Evolutionary conservation across 2,797 vertebrate genomes (phyloP), one percentile per base, ranked within the genome.

Genomic region (Yasuhikotakia modesta): DNA sequence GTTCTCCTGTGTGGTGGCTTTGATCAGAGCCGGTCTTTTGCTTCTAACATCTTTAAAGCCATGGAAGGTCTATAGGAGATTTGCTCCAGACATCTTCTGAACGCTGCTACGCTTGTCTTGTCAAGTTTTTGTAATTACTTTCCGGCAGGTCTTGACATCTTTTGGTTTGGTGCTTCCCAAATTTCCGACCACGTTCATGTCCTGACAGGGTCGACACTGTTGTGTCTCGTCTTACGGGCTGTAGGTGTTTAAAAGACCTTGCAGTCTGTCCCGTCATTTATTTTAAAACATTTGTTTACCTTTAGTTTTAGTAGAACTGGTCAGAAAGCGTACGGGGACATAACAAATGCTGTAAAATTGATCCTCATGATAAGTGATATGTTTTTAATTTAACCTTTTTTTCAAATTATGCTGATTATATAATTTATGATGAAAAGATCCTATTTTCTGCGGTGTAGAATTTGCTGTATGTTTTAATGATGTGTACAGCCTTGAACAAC

Each of bases 1-100:
- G 64, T 74, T 78, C 84, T 86, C 83, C 77, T 80, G 55, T 77
- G 60, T 80, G 76, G 32, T 71, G 72, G 76, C 89, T 92, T 91
- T 91, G 90, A 91, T 91, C 90, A 87, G 78, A 86, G 76, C 35
- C 52, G 71, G 73, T 78, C 82, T 78, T 81, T 55, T 32, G 77
- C 30, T 78, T 75, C 74, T 64, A 69, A 85, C 84, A 89, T 63
- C 82, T 81, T 86, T 87, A 81, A 83, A 73, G 39, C 82, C 80
- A 82, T 82, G 78, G 80, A 57, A 84, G 79, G 72, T 82, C 65
- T 78, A 58, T 65, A 55, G 79, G 74, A 79, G 82, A 73, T 80
- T 78, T 79, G 68, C 63, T 58, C 19, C 63, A 57, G 78, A 85
- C 78, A 57, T 83, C 60, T 21, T 32, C 52, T 64, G 72, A 83